These are phyloP conservation scores for Cremastinae sp. DNA, from an alignment of 2,888 invertebrate species.

Conservation along the genomic window DNA sequence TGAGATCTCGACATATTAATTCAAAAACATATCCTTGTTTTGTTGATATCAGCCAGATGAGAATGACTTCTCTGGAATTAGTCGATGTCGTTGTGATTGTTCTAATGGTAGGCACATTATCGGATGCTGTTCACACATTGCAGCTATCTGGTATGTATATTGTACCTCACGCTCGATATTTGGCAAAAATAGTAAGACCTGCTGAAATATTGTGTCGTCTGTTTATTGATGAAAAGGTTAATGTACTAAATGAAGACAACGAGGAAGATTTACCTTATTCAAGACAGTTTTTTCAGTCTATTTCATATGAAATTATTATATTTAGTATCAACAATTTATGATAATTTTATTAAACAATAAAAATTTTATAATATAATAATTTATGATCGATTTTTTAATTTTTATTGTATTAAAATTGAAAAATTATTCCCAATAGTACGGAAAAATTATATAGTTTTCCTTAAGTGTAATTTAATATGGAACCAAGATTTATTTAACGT, in stretches of 20 bases:
- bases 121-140: slow-evolving; percentile 62
- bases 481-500: no score
- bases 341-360: no score
- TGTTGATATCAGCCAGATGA: slow-evolving; percentile 45
- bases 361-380: no score
- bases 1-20: slow-evolving; percentile 50
- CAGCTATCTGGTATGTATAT: slow-evolving; percentile 58
- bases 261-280: background rate
- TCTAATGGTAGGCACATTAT: slow-evolving; percentile 59
- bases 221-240: background rate
- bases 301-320: no score
- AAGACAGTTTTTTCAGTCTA: background rate
- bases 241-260: background rate
- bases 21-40: slow-evolving; percentile 48
- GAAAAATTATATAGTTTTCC: no score
- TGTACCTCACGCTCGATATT: slow-evolving; percentile 59
- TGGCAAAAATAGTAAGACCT: slow-evolving; percentile 55
- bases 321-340: no score
- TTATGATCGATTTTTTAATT: background rate
- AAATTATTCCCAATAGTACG: background rate
- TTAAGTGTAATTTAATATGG: no score
- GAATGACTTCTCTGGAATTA: slow-evolving; percentile 47
- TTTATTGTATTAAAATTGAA: background rate
- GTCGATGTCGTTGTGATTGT: slow-evolving; percentile 59
- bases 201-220: background rate